Percentiles rank a stretch among this genome's conserved stretches.
Evolutionary conservation across 2,113 vertebrate species (phyloP).

Genomic region (Taxidea taxus): DNA sequence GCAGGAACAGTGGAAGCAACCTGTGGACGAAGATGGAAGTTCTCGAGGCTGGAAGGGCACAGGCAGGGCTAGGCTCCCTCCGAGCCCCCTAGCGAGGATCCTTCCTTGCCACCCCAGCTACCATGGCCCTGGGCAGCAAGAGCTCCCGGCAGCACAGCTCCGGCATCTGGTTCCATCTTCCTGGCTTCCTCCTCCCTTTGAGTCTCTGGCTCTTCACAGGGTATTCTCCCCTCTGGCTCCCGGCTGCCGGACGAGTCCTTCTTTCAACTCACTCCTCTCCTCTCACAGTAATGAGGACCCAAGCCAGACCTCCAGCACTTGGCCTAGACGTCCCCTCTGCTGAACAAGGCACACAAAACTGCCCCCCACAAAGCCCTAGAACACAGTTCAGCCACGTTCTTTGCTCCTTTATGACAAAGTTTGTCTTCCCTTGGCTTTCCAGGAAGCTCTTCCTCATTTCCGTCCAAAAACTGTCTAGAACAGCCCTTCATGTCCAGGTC

Average conservation of each 20-base stretch:
- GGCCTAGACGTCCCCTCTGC: not conserved
- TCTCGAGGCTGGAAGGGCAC: not conserved
- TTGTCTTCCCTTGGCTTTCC: not conserved
- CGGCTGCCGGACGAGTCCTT: not conserved
- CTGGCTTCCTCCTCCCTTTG: too few relatives aligned
- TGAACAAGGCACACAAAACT: not conserved
- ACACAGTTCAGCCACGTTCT: not conserved
- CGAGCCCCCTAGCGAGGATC: rapidly evolving
- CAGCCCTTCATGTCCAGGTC: not conserved
- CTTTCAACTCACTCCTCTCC: not conserved
- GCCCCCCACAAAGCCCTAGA: not conserved
- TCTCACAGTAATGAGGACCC: not conserved
- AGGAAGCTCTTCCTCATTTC: not conserved
- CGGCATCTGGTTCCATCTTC: not conserved
- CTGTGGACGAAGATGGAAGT: not conserved
- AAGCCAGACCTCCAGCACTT: not conserved
- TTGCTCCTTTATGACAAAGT: too few relatives aligned
- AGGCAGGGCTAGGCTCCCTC: not conserved
- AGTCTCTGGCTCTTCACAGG: not conserved
- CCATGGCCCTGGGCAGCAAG: too few relatives aligned
- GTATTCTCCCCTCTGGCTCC: not conserved
- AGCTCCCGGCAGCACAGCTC: not conserved
- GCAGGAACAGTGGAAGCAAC: not conserved
- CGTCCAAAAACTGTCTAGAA: not conserved
- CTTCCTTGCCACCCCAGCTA: not conserved